A percentile compares a stretch with the other conserved stretches of the same genome.
Evolutionary conservation across 2,797 vertebrate species (phyloP).

Genomic region (Corythornis leucogaster): DNA sequence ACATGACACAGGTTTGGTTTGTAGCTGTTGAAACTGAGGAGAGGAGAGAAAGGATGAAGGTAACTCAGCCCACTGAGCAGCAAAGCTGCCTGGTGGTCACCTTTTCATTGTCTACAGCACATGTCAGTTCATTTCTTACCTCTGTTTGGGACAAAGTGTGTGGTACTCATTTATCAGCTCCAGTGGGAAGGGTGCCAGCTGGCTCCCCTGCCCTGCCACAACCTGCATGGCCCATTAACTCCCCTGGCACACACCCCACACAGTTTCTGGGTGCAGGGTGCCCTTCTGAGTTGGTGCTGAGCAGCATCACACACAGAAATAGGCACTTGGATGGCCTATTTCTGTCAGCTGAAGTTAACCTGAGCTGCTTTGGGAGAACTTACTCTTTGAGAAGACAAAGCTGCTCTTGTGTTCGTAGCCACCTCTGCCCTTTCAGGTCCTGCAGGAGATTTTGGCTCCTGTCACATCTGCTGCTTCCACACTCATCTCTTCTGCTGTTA

Average conservation of each 20-base stretch:
- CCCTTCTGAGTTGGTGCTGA: not conserved
- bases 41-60: not conserved
- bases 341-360: constrained; percentile 36
- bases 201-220: not conserved
- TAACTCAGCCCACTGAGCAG: accelerated
- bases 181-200: accelerated
- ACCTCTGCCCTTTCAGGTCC: not conserved
- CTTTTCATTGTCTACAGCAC: accelerated
- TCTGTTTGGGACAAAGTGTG: not conserved
- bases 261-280: not conserved
- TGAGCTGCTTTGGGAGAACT: not conserved
- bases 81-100: not conserved
- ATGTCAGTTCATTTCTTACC: accelerated
- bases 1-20: not conserved
- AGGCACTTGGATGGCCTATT: not conserved
- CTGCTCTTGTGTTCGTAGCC: not conserved
- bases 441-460: not conserved
- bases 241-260: not conserved
- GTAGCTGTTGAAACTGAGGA: not conserved
- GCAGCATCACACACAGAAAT: not conserved
- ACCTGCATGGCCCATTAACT: not conserved
- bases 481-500: not conserved
- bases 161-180: accelerated
- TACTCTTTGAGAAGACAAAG: not conserved
- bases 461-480: not conserved